Evolutionary conservation across 92 coral and sea anemone genomes (phyloP), one percentile per base, ranked within the genome.

Genomic region (Actinostola sp.): DNA sequence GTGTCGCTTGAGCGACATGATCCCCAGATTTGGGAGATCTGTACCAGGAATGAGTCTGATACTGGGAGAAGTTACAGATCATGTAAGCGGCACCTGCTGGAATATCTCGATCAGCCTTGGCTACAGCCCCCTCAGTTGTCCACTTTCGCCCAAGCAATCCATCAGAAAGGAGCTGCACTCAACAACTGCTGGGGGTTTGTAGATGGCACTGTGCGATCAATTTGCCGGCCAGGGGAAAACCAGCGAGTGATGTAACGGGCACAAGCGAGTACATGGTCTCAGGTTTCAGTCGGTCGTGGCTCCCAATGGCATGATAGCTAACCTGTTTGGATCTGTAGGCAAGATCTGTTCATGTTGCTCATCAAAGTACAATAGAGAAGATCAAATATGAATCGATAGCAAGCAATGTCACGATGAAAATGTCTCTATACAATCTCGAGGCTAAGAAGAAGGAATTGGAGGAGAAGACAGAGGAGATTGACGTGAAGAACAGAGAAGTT

Each of bases 21-120:
- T 80, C 31, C 85, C 66, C 2, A 38, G 81, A 64, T 81, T 81
- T 81, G 81, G 86, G 26, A 68, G 70, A 43, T 81, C 81, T 21
- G 79, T 81, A 13, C 86, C 86, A 12, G 73, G 70, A 36, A 61
- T 71, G 57, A 80, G 85, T 51, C 38, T 70, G 50, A 59, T 79
- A 27, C 57, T 79, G 31, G 53, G 59, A 13, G 79, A 80, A 30
- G 79, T 75, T 2, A 75, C 57, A 31, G 72, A 67, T 30, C 67
- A 66, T 24, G 26, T 82, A 27, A 17, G 19, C 48, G 74, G 6
- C 67, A 80, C 62, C 79, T 80, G 6, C 85, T 71, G 20, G 46
- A 21, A 45, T 57, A 73, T 44, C 43, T 81, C 14, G 26, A 69
- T 36, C 75, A 69, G 60, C 75, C 63, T 27, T 69, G 75, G 75